Evolutionary conservation across 2,113 vertebrate genomes (phyloP).

Genomic region (Brienomyrus brachyistius): DNA sequence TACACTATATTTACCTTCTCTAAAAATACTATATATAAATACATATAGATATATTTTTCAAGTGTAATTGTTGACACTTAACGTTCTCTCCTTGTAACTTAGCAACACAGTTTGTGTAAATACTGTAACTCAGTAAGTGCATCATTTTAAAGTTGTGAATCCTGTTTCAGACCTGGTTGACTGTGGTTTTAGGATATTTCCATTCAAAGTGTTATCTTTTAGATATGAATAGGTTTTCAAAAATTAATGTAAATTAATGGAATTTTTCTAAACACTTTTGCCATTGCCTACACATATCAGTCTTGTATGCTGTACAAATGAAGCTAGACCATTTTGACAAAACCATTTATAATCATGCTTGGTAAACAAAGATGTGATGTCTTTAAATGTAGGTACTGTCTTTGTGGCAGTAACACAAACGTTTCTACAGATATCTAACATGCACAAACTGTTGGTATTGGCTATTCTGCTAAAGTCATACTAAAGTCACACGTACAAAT

Average conservation of each 20-base stretch:
- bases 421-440: not conserved
- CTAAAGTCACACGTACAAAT: not conserved
- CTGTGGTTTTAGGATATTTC: slow-evolving; percentile 58
- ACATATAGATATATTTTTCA: slow-evolving; percentile 71
- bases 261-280: not conserved
- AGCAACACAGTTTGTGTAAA: slow-evolving; percentile 51
- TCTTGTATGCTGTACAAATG: slow-evolving; percentile 14
- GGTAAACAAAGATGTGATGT: not conserved
- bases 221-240: slow-evolving; percentile 1
- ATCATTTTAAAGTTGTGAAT: slow-evolving; percentile 44
- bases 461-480: not conserved
- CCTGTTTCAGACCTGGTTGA: slow-evolving; percentile 54
- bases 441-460: slow-evolving; percentile 1
- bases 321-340: slow-evolving; percentile 12
- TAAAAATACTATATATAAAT: slow-evolving; percentile 67
- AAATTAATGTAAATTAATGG: not conserved
- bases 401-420: not conserved
- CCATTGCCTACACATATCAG: not conserved
- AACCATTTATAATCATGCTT: slow-evolving; percentile 10
- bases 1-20: slow-evolving; percentile 67
- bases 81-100: slow-evolving; percentile 58
- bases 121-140: slow-evolving; percentile 44
- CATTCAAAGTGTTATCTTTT: slow-evolving; percentile 27
- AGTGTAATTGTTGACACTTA: slow-evolving; percentile 66
- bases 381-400: not conserved